A percentile compares a stretch with the other conserved stretches of the same genome.
Evolutionary conservation across 2,113 vertebrate species (phyloP).

Genomic region (Syngnathus typhle): DNA sequence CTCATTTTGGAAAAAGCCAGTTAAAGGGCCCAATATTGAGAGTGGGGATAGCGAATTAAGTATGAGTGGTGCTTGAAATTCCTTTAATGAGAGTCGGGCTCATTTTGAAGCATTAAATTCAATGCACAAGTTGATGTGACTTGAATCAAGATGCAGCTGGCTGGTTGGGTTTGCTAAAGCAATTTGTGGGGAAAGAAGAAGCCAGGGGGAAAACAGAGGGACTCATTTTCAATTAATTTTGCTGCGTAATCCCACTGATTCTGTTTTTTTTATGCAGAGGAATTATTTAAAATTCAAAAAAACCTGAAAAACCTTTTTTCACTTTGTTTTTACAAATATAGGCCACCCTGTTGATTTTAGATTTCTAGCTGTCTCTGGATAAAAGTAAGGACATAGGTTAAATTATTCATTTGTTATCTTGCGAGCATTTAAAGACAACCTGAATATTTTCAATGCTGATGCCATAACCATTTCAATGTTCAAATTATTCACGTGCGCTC

Average conservation of each 20-base stretch:
- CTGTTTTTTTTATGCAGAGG: no score
- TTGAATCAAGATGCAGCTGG: conserved; percentile 61
- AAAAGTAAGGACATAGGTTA: no score
- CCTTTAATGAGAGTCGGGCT: conserved; percentile 62
- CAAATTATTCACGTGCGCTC: conserved; percentile 1
- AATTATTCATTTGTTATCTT: no score
- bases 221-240: conserved; percentile 1
- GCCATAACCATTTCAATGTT: no score
- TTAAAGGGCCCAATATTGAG: conserved; percentile 45
- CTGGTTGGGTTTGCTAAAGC: conserved; percentile 33
- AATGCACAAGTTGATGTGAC: conserved; percentile 53
- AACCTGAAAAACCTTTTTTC: no score
- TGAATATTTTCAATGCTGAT: no score
- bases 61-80: conserved; percentile 46
- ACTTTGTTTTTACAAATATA: no score
- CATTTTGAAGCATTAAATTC: conserved; percentile 59
- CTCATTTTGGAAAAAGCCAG: conserved; percentile 27
- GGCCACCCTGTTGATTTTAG: no score
- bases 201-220: conserved; percentile 9
- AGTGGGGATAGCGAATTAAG: conserved; percentile 49
- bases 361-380: no score
- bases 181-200: conserved; percentile 36
- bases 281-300: no score
- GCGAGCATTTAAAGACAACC: no score
- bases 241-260: neutral